A percentile compares a stretch with the other conserved stretches of the same genome.
Conservation (phyloP, 2,888 invertebrate species). For the Metallyticus violacea region DNA sequence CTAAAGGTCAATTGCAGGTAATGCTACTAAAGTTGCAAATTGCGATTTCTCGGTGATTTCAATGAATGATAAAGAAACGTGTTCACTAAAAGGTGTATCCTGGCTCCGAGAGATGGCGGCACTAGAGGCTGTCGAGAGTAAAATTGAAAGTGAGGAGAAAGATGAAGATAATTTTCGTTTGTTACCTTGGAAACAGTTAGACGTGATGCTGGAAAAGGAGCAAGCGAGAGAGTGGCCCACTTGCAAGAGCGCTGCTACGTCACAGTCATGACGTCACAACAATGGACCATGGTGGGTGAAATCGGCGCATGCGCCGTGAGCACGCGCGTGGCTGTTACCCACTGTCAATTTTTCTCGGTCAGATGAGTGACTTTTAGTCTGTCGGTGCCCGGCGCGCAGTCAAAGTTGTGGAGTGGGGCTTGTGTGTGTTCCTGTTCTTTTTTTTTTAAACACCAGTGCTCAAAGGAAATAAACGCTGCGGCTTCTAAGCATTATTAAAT, state of each 20-base stretch:
- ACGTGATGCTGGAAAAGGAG: conserved; percentile 13
- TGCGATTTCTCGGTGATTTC: not conserved
- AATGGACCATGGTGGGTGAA: not conserved
- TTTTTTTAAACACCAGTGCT: not conserved
- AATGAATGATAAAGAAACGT: not conserved
- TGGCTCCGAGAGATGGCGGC: not conserved
- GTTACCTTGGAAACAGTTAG: conserved; percentile 15
- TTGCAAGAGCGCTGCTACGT: not conserved
- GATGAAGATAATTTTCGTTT: not conserved
- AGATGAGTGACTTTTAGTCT: conserved; percentile 9
- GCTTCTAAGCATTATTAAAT: not conserved
- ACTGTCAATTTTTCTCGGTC: conserved; percentile 13
- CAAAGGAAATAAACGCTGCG: no score
- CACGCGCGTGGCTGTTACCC: conserved; percentile 5
- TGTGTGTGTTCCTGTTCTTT: not conserved
- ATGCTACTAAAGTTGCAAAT: no score
- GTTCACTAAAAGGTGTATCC: not conserved
- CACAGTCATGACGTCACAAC: conserved; percentile 8
- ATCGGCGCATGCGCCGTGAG: conserved; percentile 4
- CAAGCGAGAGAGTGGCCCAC: conserved; percentile 8
- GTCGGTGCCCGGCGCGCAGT: not conserved
- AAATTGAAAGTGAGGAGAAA: conserved; percentile 13
- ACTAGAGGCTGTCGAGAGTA: not conserved
- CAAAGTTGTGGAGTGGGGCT: not conserved
- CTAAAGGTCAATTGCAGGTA: no score